Evolutionary conservation across 2,888 invertebrate genomes (phyloP), one percentile per base, ranked within the genome.

Genomic region (Lapara coniferarum): DNA sequence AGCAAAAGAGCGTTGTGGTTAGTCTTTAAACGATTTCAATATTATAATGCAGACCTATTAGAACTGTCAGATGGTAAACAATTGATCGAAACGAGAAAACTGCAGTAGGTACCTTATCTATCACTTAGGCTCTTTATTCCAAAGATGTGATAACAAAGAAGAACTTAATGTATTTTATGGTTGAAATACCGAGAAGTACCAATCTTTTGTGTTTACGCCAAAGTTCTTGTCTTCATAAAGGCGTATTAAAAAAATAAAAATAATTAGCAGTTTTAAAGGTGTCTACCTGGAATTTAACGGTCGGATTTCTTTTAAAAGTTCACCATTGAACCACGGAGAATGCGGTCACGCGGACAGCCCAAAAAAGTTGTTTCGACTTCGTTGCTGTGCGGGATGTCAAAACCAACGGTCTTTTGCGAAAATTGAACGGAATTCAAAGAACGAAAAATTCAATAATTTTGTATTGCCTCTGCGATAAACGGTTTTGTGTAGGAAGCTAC

Each of bases 261-360:
- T 63, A 63, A 63, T 49, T 19, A 19, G 6, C 19, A 46, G 63
- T 46, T 10, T 55, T 55, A 19, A 55, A 55, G 55, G 12, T 7
- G 49, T 46, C 63, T 63, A 63, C 63, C 46, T 63, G 63, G 49
- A 46, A 46, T 46, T 63, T 49, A 49, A 49, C 63, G 63, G 63
- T 63, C 63, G 49, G 13, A 63, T 63, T 63, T 63, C 57, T 57
- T 56, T 44, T 55, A 49, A 63, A 63, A 63, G 63, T 49, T 63
- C 63, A 19, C 12, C 63, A 63, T 63, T 63, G 49, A 63, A 63
- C 49, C 13, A 16, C 49, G 19, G 49, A 25, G 63, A 49, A 63
- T 63, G 63, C 63, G 63, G 63, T 63, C 63, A 63, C 16, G 19
- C 63, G 63, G 19, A 49, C 59, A 2, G 59, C 59, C 63, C 46